Evolutionary conservation across 2,113 vertebrate species (phyloP).

Genomic region (Aviceda subcristata): DNA sequence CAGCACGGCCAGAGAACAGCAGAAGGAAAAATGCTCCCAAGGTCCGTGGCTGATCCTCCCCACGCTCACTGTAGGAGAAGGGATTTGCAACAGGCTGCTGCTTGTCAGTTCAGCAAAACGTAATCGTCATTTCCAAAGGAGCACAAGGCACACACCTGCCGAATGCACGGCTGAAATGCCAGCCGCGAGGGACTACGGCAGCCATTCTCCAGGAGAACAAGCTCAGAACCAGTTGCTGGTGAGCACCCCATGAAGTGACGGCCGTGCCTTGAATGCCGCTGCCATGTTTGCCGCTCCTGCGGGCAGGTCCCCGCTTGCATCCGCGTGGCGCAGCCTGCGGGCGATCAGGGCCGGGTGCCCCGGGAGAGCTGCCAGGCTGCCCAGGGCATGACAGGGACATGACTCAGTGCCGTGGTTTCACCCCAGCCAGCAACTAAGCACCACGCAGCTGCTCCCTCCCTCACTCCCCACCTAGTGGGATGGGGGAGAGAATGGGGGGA

Average conservation of each 20-base stretch:
- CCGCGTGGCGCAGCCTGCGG: rapidly evolving
- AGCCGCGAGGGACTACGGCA: rapidly evolving
- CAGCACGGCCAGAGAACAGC: not conserved
- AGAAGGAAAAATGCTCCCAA: not conserved
- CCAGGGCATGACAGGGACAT: rapidly evolving
- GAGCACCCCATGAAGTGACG: not conserved
- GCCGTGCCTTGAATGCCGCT: not conserved
- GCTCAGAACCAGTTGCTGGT: not conserved
- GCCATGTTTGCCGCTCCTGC: not conserved
- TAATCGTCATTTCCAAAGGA: not conserved
- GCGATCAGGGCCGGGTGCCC: rapidly evolving
- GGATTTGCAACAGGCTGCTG: not conserved
- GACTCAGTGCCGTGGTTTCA: not conserved
- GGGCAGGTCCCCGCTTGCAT: not conserved
- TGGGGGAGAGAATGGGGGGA: too few relatives aligned
- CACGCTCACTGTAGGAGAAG: not conserved
- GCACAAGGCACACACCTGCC: rapidly evolving
- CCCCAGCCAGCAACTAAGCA: too few relatives aligned
- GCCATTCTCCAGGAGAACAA: not conserved
- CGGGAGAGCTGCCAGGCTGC: not conserved
- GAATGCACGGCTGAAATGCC: not conserved
- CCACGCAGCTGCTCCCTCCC: too few relatives aligned
- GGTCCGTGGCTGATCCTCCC: not conserved
- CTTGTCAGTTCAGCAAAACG: not conserved
- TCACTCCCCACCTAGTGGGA: too few relatives aligned